phyloP scores from a whole-genome alignment of 2,888 invertebrate genomes.

The Athalia circularis region DNA sequence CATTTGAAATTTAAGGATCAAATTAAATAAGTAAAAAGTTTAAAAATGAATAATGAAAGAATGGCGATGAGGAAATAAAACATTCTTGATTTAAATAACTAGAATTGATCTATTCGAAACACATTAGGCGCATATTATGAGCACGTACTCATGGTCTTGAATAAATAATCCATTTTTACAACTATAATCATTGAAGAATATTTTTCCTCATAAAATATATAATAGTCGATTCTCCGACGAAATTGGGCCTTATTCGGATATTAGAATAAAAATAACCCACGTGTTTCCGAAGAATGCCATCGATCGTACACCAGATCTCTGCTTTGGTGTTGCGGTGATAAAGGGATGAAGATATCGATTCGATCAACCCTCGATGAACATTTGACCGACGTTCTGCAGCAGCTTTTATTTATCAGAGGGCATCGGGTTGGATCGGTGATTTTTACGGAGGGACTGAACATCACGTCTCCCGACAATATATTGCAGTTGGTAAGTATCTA shows the following conservation, averaged over 20 bases:
- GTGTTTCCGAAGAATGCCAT: conserved; percentile 22
- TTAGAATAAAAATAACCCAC: neutral
- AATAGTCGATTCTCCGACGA: no score
- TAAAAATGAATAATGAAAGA: no score
- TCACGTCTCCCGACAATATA: conserved; percentile 66
- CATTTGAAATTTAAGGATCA: no score
- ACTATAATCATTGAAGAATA: no score
- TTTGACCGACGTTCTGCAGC: conserved; percentile 57
- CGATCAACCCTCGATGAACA: conserved; percentile 63
- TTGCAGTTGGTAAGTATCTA: conserved; percentile 61
- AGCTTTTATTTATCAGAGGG: conserved; percentile 61
- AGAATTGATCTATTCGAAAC: no score
- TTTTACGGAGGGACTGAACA: conserved; percentile 66
- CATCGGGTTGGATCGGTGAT: conserved; percentile 69
- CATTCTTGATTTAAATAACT: no score
- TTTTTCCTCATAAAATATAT: no score
- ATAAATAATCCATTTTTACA: no score
- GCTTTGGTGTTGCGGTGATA: conserved; percentile 63
- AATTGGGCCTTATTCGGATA: neutral
- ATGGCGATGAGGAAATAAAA: no score
- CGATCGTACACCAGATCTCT: conserved; percentile 62
- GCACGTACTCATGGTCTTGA: no score
- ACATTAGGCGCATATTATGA: no score
- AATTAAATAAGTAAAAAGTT: no score
- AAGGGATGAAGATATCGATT: conserved; percentile 64